These are phyloP conservation scores for Sycophila sp. DNA, from an alignment of 1,140 invertebrate genomes.

Conservation along the genomic window DNA sequence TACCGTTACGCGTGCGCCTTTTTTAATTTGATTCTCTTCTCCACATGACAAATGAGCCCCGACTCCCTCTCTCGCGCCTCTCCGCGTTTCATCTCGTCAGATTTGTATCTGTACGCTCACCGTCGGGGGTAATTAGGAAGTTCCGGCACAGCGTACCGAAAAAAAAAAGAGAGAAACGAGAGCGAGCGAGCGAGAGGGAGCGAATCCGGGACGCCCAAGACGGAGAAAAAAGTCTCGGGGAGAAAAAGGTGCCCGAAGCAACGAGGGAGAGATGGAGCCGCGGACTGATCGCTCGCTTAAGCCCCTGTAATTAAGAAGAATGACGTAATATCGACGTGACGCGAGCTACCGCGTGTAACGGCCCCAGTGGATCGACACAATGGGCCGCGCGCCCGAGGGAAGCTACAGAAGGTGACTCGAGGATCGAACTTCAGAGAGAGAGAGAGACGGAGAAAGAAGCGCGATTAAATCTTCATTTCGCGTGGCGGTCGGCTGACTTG, in stretches of 20 bases:
- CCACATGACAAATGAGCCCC: constrained; percentile 14
- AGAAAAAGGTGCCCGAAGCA: too few species aligned
- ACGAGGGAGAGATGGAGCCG: too few species aligned
- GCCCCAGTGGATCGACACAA: constrained; percentile 30
- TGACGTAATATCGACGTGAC: constrained; percentile 36
- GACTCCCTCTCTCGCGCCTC: neutral
- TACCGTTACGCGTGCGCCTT: constrained; percentile 12
- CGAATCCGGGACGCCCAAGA: neutral
- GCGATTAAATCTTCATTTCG: constrained; percentile 28
- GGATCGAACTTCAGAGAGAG: neutral
- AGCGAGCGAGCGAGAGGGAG: neutral
- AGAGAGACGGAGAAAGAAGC: constrained; percentile 20
- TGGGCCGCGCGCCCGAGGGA: neutral
- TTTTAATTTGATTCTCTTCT: constrained; percentile 17
- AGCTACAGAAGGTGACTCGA: constrained; percentile 2
- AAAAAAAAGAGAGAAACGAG: neutral
- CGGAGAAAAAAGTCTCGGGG: constrained; percentile 18
- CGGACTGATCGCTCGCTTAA: constrained; percentile 30
- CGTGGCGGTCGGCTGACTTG: neutral
- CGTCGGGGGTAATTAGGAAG: constrained; percentile 33
- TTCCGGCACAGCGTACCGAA: constrained; percentile 28
- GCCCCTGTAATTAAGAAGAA: constrained; percentile 36
- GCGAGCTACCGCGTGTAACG: neutral
- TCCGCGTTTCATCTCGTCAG: constrained; percentile 14
- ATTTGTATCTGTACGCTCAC: constrained; percentile 12